Conservation (phyloP, 2,797 vertebrate species). For the Sphaeramia orbicularis region DNA sequence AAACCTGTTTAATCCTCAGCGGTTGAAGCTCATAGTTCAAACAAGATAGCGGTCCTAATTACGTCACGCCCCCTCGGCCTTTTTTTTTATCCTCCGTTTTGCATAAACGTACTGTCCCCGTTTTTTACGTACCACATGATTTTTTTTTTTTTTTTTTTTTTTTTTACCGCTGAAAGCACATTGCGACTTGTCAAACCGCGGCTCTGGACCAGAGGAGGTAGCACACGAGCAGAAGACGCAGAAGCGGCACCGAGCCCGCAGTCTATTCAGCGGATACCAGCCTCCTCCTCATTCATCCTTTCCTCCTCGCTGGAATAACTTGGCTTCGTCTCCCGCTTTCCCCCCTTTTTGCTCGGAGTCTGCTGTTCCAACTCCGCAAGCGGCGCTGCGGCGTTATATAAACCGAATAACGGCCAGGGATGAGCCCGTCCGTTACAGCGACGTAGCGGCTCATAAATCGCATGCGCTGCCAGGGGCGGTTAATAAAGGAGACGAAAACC, state of each 20-base stretch:
- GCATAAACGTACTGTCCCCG: constrained; percentile 46
- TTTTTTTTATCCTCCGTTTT: constrained; percentile 14
- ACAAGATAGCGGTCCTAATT: constrained; percentile 41
- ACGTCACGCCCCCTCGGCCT: constrained; percentile 67
- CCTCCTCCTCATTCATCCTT: background rate
- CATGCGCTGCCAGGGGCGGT: constrained; percentile 43
- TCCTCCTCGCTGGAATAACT: constrained; percentile 26
- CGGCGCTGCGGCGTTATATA: constrained; percentile 56
- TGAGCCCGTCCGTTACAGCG: constrained; percentile 30
- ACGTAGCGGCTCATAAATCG: constrained; percentile 46
- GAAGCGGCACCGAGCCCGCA: constrained; percentile 3
- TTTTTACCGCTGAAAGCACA: constrained; percentile 14
- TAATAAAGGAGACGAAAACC: constrained; percentile 22
- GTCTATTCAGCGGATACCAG: constrained; percentile 24
- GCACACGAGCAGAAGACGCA: constrained; percentile 4
- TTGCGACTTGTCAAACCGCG: constrained; percentile 50
- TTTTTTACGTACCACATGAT: constrained; percentile 44
- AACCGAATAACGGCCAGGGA: constrained; percentile 67
- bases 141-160: too few species aligned
- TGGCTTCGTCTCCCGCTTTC: background rate
- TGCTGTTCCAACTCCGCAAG: background rate
- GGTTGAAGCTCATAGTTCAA: constrained; percentile 42
- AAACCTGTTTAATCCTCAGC: constrained; percentile 39
- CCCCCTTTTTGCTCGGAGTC: background rate
- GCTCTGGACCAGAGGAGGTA: background rate